Base-by-base conservation (phyloP, 2,888 invertebrate species). In the Nineta flava region DNA sequence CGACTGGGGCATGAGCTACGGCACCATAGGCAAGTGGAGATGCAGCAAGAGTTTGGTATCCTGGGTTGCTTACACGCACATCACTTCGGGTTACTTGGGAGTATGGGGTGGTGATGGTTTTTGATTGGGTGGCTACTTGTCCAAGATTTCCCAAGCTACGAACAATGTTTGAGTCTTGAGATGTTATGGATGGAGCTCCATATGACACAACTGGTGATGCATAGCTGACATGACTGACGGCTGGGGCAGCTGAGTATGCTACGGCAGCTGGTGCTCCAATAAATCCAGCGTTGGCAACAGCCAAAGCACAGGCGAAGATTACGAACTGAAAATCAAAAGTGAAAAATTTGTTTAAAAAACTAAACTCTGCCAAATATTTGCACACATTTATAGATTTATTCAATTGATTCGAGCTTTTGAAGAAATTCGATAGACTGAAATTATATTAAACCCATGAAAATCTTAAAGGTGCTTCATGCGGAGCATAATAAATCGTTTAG, bases 61-160 rank as follows among this genome's bases (percentile, higher is more conserved):
- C 77, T 12, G 78, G 79, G 65, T 79, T 82, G 66, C 76, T 78
- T 17, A 82, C 77, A n/a, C 82, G 75, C 31, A 81, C 75, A 59
- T 82, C 81, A 19, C 79, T 69, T 60, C 81, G 82, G 59, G 79
- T 76, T 43, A 79, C 79, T 61, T 79, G 81, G 47, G 81, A 81
- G 71, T 75, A 83, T 9, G 83, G 82, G 2, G 83, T 83, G 63
- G 80, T 79, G 57, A 83, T 74, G 53, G 79, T 75, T 63, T 82
- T 83, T 15, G 76, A 72, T 65, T 78, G 79, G 46, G 81, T 79
- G 13, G 83, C 80, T 51, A 79, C 71, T 71, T 77, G 77, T 53
- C 81, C 81, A 54, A 83, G 68, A 62, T 83, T 83, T 55, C 79
- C 83, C 52, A 72, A 77, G 44, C 75, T 73, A 54, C 79, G 70